These are phyloP conservation scores for Eupeodes luniger DNA, from an alignment of 2,888 invertebrate species.

Conservation along the genomic window DNA sequence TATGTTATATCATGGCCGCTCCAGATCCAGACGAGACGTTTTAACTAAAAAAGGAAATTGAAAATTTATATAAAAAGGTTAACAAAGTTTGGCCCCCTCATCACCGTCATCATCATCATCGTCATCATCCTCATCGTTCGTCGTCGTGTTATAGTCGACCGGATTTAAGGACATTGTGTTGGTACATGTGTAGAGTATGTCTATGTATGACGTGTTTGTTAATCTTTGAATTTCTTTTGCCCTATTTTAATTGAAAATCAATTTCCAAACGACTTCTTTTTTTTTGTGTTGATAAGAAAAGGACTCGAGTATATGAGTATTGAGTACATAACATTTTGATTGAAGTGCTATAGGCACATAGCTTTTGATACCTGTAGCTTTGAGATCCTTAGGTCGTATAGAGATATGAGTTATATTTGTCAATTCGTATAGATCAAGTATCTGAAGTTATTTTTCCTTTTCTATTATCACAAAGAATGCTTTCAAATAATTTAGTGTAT, in stretches of 20 bases:
- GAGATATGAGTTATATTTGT: conserved; percentile 11
- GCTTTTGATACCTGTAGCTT: neutral
- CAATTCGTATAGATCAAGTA: conserved; percentile 26
- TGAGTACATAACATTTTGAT: neutral
- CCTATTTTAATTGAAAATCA: conserved; percentile 13
- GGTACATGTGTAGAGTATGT: neutral
- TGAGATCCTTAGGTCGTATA: neutral
- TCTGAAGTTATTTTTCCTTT: neutral
- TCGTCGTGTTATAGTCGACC: neutral
- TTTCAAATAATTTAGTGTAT: neutral
- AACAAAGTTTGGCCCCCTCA: neutral
- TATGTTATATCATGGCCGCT: conserved; percentile 24
- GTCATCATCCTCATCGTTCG: neutral
- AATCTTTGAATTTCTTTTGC: neutral
- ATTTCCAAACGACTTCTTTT: neutral
- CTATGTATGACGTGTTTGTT: neutral
- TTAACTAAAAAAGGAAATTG: conserved; percentile 62
- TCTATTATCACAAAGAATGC: neutral
- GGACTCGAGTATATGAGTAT: neutral
- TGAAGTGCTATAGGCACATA: neutral
- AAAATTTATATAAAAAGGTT: conserved; percentile 46
- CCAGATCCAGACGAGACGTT: conserved; percentile 33
- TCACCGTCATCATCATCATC: neutral
- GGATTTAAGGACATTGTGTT: conserved; percentile 6
- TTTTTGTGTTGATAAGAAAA: neutral